phyloP scores from a whole-genome alignment of 1,140 invertebrate species.

The Oppia nitens region DNA sequence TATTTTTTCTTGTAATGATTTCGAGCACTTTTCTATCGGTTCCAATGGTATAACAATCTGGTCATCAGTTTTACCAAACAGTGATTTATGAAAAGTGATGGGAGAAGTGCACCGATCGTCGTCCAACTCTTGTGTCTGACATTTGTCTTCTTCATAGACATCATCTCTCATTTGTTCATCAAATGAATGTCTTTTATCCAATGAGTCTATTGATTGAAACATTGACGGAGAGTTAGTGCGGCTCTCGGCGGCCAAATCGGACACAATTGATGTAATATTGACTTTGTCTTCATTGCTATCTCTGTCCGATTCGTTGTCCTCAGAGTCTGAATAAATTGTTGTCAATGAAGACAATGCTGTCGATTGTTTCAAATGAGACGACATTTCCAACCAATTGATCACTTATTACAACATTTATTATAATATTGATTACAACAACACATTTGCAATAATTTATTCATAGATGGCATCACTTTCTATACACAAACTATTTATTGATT shows the following conservation, averaged over 20 bases:
- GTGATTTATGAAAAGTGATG: conserved; percentile 16
- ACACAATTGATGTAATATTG: neutral
- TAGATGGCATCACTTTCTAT: neutral
- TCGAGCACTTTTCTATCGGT: conserved; percentile 17
- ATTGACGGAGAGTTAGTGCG: neutral
- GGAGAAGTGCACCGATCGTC: neutral
- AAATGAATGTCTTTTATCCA: neutral
- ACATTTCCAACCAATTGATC: too few relatives aligned
- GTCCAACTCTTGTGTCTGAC: too few relatives aligned
- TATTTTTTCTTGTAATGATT: conserved; percentile 47
- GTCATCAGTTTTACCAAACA: conserved; percentile 14
- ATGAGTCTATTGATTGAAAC: neutral
- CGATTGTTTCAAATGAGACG: neutral
- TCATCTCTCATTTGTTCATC: neutral
- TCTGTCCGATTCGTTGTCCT: neutral
- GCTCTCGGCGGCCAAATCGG: neutral
- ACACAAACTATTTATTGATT: too few relatives aligned
- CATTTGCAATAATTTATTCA: neutral
- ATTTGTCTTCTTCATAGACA: neutral
- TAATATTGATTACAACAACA: too few relatives aligned
- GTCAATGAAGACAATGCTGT: neutral
- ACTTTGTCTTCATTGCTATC: neutral
- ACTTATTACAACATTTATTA: too few relatives aligned
- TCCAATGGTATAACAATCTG: conserved; percentile 20
- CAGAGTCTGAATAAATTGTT: neutral